Evolutionary conservation across 1,140 invertebrate species (phyloP).

Genomic region (Hyphantria cunea): DNA sequence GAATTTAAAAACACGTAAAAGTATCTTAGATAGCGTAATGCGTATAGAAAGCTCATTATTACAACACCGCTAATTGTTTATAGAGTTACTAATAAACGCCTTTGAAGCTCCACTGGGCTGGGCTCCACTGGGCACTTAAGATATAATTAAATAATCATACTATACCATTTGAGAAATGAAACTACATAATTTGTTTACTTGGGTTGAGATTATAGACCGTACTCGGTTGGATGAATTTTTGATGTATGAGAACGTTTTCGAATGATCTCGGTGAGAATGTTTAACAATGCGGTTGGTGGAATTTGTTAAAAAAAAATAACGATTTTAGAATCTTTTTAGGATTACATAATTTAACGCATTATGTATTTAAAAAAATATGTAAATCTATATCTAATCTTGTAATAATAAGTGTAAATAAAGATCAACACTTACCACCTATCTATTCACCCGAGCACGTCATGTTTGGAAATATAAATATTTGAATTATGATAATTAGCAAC

Average conservation of each 20-base stretch:
- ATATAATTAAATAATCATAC: constrained; percentile 6
- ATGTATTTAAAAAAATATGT: not conserved
- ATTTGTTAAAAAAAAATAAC: too few species aligned
- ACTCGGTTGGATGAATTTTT: not conserved
- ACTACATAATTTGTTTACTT: not conserved
- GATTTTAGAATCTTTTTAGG: too few species aligned
- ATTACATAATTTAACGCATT: not conserved
- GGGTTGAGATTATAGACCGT: not conserved
- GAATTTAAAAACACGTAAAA: too few species aligned
- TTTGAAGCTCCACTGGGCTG: not conserved
- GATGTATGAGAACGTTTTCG: not conserved
- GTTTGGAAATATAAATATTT: too few species aligned
- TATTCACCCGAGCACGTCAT: too few species aligned
- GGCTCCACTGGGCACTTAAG: not conserved
- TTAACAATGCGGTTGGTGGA: too few species aligned
- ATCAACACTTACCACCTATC: too few species aligned
- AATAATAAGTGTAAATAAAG: too few species aligned
- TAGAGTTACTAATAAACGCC: not conserved
- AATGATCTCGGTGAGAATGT: too few species aligned
- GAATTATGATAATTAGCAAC: too few species aligned
- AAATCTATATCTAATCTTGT: too few species aligned
- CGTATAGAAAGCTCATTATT: not conserved
- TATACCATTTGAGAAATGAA: not conserved
- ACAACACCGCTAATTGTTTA: not conserved
- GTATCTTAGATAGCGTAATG: not conserved